Evolutionary conservation across 2,888 invertebrate species (phyloP).

Genomic region (Nymphalis c-album): DNA sequence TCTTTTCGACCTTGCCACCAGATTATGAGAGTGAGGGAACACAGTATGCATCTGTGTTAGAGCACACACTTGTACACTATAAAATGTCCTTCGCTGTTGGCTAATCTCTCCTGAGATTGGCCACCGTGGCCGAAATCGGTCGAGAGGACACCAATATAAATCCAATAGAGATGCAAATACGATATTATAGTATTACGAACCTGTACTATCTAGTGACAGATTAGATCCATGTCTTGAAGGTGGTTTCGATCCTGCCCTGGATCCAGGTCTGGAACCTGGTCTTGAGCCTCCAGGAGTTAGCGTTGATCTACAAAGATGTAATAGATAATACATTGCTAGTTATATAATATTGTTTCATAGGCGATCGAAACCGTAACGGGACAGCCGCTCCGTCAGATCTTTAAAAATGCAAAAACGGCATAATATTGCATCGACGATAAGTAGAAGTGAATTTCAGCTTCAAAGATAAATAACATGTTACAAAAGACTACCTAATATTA

Average conservation of each 20-base stretch:
- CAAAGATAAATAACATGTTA: slow-evolving; percentile 40
- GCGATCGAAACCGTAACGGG: no score
- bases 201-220: slow-evolving; percentile 93
- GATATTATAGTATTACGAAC: slow-evolving; percentile 63
- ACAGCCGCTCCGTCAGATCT: no score
- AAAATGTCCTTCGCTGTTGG: no score
- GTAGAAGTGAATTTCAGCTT: slow-evolving; percentile 57
- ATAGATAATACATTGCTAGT: no score
- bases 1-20: no score
- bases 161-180: neutral
- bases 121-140: no score
- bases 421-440: slow-evolving; percentile 40
- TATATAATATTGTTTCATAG: no score
- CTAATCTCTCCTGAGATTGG: no score
- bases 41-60: no score
- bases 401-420: slow-evolving; percentile 37
- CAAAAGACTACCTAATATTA: slow-evolving; percentile 27
- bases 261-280: slow-evolving; percentile 92
- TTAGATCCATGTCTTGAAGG: slow-evolving; percentile 96
- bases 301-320: slow-evolving; percentile 77
- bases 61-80: no score
- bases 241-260: slow-evolving; percentile 93
- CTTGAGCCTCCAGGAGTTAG: slow-evolving; percentile 91
- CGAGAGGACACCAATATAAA: neutral
- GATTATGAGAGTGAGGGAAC: no score